phyloP scores from a whole-genome alignment of 2,797 vertebrate species.

The Platalea minor region DNA sequence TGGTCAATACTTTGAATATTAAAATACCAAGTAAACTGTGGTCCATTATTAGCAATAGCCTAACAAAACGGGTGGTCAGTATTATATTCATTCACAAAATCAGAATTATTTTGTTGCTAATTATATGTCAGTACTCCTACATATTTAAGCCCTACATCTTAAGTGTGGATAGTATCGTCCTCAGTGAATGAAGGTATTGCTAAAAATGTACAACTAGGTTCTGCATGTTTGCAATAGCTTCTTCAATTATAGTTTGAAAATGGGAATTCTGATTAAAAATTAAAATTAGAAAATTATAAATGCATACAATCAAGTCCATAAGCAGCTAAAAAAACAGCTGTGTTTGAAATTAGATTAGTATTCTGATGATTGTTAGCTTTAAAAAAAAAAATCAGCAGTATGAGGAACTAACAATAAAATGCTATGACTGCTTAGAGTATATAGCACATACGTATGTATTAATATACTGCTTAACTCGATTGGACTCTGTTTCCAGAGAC shows the following conservation, averaged over 20 bases:
- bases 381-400: not conserved
- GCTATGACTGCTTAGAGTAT: not conserved
- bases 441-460: not conserved
- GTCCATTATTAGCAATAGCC: not conserved
- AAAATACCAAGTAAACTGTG: not conserved
- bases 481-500: not conserved
- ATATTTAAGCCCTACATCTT: not conserved
- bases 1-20: not conserved
- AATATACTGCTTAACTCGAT: not conserved
- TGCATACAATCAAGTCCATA: slow-evolving; percentile 33
- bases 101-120: too few relatives aligned
- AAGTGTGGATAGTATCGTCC: not conserved
- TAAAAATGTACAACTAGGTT: not conserved
- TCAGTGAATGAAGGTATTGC: not conserved
- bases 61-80: not conserved
- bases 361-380: not conserved
- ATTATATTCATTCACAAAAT: not conserved
- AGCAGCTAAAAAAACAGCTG: not conserved
- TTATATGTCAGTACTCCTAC: not conserved
- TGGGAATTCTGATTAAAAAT: slow-evolving; percentile 47
- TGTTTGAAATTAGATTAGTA: not conserved
- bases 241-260: slow-evolving; percentile 45
- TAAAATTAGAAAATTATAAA: slow-evolving; percentile 38
- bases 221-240: slow-evolving; percentile 17
- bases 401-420: not conserved